A percentile compares a stretch with the other conserved stretches of the same genome.
Evolutionary conservation across 2,113 vertebrate species (phyloP).

Genomic region (Labeo catla): DNA sequence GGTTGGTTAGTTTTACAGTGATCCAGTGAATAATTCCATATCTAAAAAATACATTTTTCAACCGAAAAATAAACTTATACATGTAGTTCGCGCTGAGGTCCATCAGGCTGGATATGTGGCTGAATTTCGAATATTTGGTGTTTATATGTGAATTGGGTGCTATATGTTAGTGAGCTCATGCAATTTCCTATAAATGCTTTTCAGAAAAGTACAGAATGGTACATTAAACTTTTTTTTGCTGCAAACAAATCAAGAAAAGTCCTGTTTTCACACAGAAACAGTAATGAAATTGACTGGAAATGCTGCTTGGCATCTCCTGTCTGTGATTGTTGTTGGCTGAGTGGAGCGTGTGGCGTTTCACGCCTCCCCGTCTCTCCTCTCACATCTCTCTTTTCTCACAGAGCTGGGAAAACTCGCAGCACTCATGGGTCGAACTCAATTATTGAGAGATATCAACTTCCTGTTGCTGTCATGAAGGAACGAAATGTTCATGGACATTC

Average conservation of each 20-base stretch:
- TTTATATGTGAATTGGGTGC: neutral
- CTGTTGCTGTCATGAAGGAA: neutral
- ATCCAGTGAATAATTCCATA: neutral
- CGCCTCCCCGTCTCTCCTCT: constrained; percentile 4
- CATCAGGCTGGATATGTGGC: no score
- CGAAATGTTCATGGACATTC: neutral
- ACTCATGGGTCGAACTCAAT: neutral
- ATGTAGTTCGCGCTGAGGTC: no score
- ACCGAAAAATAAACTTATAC: no score
- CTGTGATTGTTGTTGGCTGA: constrained; percentile 10
- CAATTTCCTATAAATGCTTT: neutral
- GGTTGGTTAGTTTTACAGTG: neutral
- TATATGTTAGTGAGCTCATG: neutral
- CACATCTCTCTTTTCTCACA: neutral
- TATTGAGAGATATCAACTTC: neutral
- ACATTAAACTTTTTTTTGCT: neutral
- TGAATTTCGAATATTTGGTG: no score
- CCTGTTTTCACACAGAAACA: neutral
- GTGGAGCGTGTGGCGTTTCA: neutral
- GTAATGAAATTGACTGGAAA: neutral
- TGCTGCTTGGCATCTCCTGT: neutral
- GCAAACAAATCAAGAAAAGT: neutral
- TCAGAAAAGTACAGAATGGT: neutral
- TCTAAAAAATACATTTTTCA: no score
- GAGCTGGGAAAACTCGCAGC: neutral